A percentile compares a stretch with the other conserved stretches of the same genome.
phyloP scores from a whole-genome alignment of 2,888 invertebrate species.

The Phyllotreta striolata region DNA sequence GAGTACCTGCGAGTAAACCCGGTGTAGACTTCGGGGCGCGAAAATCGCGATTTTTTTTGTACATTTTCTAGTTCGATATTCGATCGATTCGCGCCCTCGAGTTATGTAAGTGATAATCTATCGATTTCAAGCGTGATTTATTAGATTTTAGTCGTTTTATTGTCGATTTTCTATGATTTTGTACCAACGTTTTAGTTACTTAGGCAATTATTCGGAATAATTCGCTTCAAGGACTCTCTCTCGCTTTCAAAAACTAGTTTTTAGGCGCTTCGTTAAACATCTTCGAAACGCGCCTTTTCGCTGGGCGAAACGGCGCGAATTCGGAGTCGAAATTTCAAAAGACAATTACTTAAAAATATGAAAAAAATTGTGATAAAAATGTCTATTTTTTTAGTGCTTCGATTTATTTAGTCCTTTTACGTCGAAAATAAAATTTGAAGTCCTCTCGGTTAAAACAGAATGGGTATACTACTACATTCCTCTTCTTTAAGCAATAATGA shows the following conservation, averaged over 20 bases:
- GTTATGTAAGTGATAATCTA: not conserved
- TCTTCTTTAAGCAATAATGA: too few relatives aligned
- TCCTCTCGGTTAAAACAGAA: not conserved
- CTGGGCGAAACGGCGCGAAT: slow-evolving; percentile 53
- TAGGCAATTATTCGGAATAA: slow-evolving; percentile 60
- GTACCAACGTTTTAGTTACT: slow-evolving; percentile 52
- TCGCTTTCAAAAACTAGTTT: slow-evolving; percentile 41
- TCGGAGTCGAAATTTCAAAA: slow-evolving; percentile 47
- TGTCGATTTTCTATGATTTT: slow-evolving; percentile 38
- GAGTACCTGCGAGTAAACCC: slow-evolving; percentile 22
- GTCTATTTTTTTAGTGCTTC: slow-evolving; percentile 46
- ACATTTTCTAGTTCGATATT: slow-evolving; percentile 1
- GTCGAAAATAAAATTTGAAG: slow-evolving; percentile 21
- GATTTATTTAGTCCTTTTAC: slow-evolving; percentile 38
- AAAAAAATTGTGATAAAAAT: slow-evolving; percentile 50
- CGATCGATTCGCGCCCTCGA: not conserved
- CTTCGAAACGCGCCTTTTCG: slow-evolving; percentile 55
- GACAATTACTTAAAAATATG: slow-evolving; percentile 46
- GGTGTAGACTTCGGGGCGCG: slow-evolving; percentile 10
- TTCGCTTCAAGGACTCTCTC: slow-evolving; percentile 58
- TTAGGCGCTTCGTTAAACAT: slow-evolving; percentile 35
- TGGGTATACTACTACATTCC: not conserved
- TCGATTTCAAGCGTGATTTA: slow-evolving; percentile 30
- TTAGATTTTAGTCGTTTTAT: slow-evolving; percentile 17
- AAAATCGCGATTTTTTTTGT: slow-evolving; percentile 2